phyloP scores from a whole-genome alignment of 1,140 invertebrate species.

The Drosophila serrata region DNA sequence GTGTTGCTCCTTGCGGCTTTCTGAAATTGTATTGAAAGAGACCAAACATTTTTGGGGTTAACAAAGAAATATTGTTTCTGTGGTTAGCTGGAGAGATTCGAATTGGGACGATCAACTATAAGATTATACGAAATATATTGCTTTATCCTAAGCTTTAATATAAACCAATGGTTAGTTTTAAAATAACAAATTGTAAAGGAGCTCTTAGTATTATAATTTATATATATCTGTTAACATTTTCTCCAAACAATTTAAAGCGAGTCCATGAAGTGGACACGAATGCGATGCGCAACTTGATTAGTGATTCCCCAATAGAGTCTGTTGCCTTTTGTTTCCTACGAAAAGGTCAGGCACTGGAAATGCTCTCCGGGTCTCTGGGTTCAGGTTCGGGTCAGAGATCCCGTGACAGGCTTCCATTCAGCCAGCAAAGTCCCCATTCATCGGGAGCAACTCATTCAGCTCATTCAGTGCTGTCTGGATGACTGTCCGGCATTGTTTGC shows the following conservation, averaged over 20 bases:
- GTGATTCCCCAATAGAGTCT: slow-evolving; percentile 21
- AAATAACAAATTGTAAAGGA: not conserved
- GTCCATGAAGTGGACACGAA: slow-evolving; percentile 2
- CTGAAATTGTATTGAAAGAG: slow-evolving; percentile 22
- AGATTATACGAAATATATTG: not conserved
- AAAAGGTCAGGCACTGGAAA: slow-evolving; percentile 43
- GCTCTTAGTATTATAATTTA: no score
- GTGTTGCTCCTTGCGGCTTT: slow-evolving; percentile 6
- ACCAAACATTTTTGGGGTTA: slow-evolving; percentile 15
- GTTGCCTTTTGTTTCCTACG: slow-evolving; percentile 36
- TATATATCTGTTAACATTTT: not conserved
- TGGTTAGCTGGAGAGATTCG: not conserved
- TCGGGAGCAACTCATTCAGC: slow-evolving; percentile 35
- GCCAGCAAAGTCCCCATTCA: slow-evolving; percentile 39
- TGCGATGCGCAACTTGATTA: slow-evolving; percentile 38
- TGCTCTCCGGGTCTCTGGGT: not conserved
- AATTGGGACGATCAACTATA: not conserved
- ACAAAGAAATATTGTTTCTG: slow-evolving; percentile 17
- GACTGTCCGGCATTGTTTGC: slow-evolving; percentile 55
- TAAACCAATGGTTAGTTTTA: no score
- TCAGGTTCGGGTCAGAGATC: slow-evolving; percentile 14
- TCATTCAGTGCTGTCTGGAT: slow-evolving; percentile 1
- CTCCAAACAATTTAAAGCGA: not conserved
- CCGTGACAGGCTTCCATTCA: slow-evolving; percentile 47
- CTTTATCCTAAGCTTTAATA: not conserved